Percentiles rank a stretch among this genome's conserved stretches.
Evolutionary conservation across 2,113 vertebrate species (phyloP).

Genomic region (Odocoileus hemionus): DNA sequence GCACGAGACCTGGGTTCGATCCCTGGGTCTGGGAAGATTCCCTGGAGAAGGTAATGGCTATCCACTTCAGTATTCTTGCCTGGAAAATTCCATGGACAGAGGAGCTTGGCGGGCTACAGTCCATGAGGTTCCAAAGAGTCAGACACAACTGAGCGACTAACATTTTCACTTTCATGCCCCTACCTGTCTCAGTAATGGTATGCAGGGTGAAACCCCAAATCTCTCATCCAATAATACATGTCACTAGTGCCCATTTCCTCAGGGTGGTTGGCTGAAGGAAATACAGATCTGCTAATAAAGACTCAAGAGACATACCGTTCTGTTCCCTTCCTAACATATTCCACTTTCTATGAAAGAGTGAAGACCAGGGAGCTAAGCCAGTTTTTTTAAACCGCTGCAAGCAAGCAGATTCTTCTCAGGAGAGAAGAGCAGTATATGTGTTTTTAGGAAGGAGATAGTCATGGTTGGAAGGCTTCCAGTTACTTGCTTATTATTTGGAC

Average conservation of each 20-base stretch:
- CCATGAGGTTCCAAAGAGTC: not conserved
- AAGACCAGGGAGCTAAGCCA: not conserved
- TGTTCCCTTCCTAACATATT: not conserved
- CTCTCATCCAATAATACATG: not conserved
- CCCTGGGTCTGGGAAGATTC: not conserved
- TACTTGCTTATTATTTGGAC: constrained; percentile 47
- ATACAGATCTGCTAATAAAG: constrained; percentile 15
- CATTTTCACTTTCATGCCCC: not conserved
- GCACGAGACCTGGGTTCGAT: not conserved
- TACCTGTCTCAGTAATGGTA: not conserved
- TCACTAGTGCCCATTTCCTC: not conserved
- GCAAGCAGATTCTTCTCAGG: not conserved
- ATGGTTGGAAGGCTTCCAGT: constrained; percentile 33
- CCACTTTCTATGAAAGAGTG: constrained; percentile 6
- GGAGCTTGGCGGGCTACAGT: not conserved
- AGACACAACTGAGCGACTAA: not conserved
- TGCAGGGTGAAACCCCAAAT: not conserved
- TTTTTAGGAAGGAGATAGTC: not conserved
- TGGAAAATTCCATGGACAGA: not conserved
- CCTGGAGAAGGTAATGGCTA: not conserved
- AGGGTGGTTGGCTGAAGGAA: constrained; percentile 2
- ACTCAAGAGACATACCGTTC: not conserved
- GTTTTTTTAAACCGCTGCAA: not conserved
- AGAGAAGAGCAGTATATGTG: not conserved
- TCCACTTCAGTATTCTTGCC: not conserved